Conservation (phyloP, 2,113 vertebrate species). For the Gulo gulo region DNA sequence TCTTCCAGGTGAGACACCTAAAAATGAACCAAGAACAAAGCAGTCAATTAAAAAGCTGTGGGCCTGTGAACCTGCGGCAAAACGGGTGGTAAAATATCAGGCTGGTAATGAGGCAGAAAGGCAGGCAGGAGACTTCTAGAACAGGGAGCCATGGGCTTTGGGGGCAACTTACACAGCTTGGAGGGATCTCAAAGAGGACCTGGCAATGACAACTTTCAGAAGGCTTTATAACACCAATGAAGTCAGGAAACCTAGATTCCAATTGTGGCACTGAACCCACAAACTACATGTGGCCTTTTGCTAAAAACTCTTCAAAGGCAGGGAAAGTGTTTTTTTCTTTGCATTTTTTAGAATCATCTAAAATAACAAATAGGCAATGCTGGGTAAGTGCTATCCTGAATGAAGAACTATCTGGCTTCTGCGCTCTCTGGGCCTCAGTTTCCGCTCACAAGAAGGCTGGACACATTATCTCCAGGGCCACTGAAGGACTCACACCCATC, state of each 20-base stretch:
- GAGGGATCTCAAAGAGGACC: not conserved
- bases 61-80: slow-evolving; percentile 46
- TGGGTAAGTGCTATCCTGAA: not conserved
- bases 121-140: slow-evolving; percentile 54
- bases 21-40: slow-evolving; percentile 67
- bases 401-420: not conserved
- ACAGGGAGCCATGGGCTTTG: not conserved
- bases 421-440: not conserved
- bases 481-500: not conserved
- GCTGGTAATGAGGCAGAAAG: slow-evolving; percentile 69
- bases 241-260: not conserved
- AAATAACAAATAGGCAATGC: not conserved
- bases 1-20: slow-evolving; percentile 62
- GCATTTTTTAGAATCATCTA: slow-evolving; percentile 6
- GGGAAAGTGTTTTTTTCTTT: slow-evolving; percentile 8
- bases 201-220: slow-evolving; percentile 43
- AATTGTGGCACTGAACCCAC: not conserved
- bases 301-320: slow-evolving; percentile 49
- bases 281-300: not conserved
- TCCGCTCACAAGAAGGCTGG: not conserved
- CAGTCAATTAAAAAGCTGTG: slow-evolving; percentile 46
- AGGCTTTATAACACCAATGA: slow-evolving; percentile 10
- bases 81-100: slow-evolving; percentile 44
- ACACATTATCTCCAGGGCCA: not conserved
- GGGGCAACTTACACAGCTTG: slow-evolving; percentile 36